phyloP scores from a whole-genome alignment of 2,113 vertebrate species.

The Hiodon tergisus region DNA sequence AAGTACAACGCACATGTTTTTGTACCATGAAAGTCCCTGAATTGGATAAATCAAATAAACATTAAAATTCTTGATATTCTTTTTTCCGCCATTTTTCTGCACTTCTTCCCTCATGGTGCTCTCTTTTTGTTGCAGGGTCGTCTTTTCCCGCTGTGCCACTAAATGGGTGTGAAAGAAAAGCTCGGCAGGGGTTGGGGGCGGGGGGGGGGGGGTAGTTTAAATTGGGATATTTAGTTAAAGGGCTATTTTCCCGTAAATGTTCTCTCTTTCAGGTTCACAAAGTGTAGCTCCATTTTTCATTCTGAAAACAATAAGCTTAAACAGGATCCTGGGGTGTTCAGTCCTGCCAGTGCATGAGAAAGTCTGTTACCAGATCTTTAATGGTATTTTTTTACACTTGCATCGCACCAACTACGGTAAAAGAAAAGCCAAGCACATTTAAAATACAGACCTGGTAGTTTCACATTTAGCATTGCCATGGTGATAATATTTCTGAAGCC shows the following conservation, averaged over 20 bases:
- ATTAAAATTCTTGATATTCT: background rate
- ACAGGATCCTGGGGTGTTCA: constrained; percentile 39
- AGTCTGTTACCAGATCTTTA: constrained; percentile 27
- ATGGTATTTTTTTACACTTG: background rate
- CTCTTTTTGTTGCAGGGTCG: background rate
- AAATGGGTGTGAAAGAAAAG: constrained; percentile 1
- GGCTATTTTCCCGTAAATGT: constrained; percentile 33
- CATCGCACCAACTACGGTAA: background rate
- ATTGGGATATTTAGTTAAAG: constrained; percentile 12
- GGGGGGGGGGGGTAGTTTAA: constrained; percentile 21
- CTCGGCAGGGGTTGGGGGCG: constrained; percentile 23
- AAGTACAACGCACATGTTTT: background rate
- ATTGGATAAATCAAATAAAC: constrained; percentile 7
- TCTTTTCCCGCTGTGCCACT: constrained; percentile 9
- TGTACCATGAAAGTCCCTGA: background rate
- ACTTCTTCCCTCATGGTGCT: background rate
- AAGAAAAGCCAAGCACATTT: background rate
- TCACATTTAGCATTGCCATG: background rate
- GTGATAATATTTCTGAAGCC: background rate
- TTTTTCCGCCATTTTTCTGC: background rate
- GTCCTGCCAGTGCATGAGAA: constrained; percentile 33
- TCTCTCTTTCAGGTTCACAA: constrained; percentile 35
- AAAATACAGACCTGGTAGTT: background rate
- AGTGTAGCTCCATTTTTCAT: constrained; percentile 53
- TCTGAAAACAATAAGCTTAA: constrained; percentile 45